Evolutionary conservation across 2,888 invertebrate species (phyloP), one percentile per base, ranked within the genome.

Genomic region (Synergus laeviventris): DNA sequence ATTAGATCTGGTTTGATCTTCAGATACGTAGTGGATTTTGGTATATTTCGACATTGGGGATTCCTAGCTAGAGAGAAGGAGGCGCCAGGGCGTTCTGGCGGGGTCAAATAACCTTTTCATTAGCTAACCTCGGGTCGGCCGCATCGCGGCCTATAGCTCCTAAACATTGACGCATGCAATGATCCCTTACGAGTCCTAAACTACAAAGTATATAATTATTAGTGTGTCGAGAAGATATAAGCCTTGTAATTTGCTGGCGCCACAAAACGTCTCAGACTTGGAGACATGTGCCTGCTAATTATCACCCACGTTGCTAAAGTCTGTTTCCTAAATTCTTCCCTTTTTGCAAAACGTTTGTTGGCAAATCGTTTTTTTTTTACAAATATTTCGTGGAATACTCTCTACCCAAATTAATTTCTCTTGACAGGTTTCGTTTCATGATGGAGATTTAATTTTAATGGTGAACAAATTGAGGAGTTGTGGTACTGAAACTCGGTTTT

Each of bases 101-200:
- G 88, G 90, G 90, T 90, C 89, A 90, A 90, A 84, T 90, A 90
- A 91, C 90, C 91, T 90, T 91, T 91, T 91, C 90, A 90, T 91
- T 90, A 90, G 88, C 85, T 89, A 89, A 90, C 89, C 89, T 86
- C 87, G 86, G 81, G 84, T 81, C 79, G 83, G 83, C 87, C 85
- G 85, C 86, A 83, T 83, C 85, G 84, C 81, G 84, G 84, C 81
- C 86, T 87, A 87, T 85, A 87, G 82, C 85, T 70, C 82, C 87
- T 84, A 84, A 89, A 86, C 89, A 90, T 90, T 90, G 90, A 90
- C 90, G 90, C 87, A 83, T 87, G 84, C 86, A 86, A 78, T 61
- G 81, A 79, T 81, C 82, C 82, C 84, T 76, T 82, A 79, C 81
- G 81, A 81, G 79, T 81, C 80, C 81, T 86, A 86, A 86, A 82